Base-by-base conservation (phyloP, 2,888 invertebrate species). In the Ellobium chinense region DNA sequence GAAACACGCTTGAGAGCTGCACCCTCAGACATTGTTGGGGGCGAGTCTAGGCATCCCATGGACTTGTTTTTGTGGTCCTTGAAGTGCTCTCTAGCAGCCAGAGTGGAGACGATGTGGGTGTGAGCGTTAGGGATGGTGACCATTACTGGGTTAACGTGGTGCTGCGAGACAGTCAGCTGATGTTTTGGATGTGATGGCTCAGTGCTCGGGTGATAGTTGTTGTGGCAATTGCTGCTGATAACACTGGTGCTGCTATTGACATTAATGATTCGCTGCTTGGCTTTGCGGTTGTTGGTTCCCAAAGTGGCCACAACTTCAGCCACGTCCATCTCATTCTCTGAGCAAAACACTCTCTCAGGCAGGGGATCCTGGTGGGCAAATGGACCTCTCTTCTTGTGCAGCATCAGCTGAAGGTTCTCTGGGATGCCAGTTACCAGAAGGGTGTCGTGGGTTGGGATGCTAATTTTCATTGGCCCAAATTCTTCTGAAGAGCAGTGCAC, bases 371-470 rank as follows among this genome's bases (percentile, higher is more conserved):
- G 78, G 70, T 80, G 69, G 21, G 9, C 7, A 21, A 72, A 78
- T 54, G 72, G 77, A n/a, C 81, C 81, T 34, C 78, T 74, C 60
- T 82, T 85, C 39, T 84, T 87, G 80, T 90, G 89, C 12, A 90
- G 84, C 39, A 89, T 85, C 4, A 90, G 60, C 77, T 90, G 89
- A 1, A 87, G 84, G 79, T 86, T 87, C 21, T 88, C 84, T 36
- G 84, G 85, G 39, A 90, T 69, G 37, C 88, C 88, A 27, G 89
- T 87, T 76, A 90, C 81, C 36, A 90, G 84, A 54, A 90, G 78
- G 21, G 89, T 87, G 82, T 89, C 88, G 39, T 86, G 84, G 14
- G 86, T 82, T 1, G 90, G 89, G 74, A 90, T 86, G 29, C 88
- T 88, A 36, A 90, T 80, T 80, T 89, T 90, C 82, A 89, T 56